These are phyloP conservation scores for Cololabis saira DNA, from an alignment of 2,113 vertebrate species.

Conservation along the genomic window DNA sequence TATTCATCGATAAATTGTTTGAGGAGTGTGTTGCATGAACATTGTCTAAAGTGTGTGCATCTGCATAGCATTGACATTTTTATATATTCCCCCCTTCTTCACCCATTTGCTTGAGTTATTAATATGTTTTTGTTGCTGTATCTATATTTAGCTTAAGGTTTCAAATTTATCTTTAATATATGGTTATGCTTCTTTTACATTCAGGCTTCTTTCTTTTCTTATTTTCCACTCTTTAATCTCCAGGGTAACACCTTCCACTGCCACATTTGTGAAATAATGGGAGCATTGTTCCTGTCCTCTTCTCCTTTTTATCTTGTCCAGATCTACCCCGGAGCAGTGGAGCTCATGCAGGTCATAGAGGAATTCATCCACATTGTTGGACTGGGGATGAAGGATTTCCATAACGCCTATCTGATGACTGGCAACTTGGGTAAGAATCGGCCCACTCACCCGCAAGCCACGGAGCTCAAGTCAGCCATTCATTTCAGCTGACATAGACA, in stretches of 20 bases:
- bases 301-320: slow-evolving; percentile 62
- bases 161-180: not conserved
- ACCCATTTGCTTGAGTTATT: not conserved
- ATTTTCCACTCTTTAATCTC: not conserved
- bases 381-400: slow-evolving; percentile 99
- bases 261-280: slow-evolving; percentile 9
- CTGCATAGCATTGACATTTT: not conserved
- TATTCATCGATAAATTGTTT: too few species aligned
- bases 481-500: slow-evolving; percentile 45
- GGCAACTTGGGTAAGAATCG: slow-evolving; percentile 98
- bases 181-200: not conserved
- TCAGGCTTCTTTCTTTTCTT: not conserved
- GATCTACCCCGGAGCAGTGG: slow-evolving; percentile 97
- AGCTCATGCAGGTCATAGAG: slow-evolving; percentile 99
- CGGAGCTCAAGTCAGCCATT: slow-evolving; percentile 6
- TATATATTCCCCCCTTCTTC: not conserved
- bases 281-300: slow-evolving; percentile 14
- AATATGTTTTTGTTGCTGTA: too few species aligned
- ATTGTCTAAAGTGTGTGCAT: too few species aligned
- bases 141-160: not conserved
- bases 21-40: too few species aligned
- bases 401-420: slow-evolving; percentile 99
- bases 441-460: not conserved
- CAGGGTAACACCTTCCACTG: not conserved
- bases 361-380: slow-evolving; percentile 99